These are phyloP conservation scores for Microvelia longipes DNA, from an alignment of 1,140 invertebrate genomes.

Conservation along the genomic window DNA sequence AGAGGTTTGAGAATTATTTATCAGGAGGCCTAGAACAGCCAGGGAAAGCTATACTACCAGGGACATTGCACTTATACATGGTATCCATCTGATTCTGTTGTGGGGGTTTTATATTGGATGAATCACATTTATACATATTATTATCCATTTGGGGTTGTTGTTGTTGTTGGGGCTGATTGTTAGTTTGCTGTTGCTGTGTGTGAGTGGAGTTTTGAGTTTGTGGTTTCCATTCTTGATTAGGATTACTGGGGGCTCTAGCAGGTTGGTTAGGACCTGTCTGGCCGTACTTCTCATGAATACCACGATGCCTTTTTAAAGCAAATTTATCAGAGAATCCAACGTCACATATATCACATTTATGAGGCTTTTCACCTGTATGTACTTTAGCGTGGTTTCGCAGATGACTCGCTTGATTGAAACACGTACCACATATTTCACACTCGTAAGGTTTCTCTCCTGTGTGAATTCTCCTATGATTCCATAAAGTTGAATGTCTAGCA, in stretches of 20 bases:
- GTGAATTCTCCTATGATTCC: slow-evolving; percentile 87
- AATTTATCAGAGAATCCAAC: slow-evolving; percentile 74
- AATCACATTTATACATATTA: neutral
- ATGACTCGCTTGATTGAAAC: slow-evolving; percentile 75
- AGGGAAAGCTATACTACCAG: slow-evolving; percentile 19
- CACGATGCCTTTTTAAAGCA: slow-evolving; percentile 56
- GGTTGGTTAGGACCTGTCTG: slow-evolving; percentile 32
- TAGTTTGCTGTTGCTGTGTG: slow-evolving; percentile 16
- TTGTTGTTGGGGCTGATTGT: slow-evolving; percentile 1
- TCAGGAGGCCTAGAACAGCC: slow-evolving; percentile 18
- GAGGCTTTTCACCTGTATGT: slow-evolving; percentile 31
- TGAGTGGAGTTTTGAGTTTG: slow-evolving; percentile 3
- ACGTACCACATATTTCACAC: slow-evolving; percentile 66
- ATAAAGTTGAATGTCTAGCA: slow-evolving; percentile 66
- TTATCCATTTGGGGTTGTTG: neutral
- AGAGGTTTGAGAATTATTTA: neutral
- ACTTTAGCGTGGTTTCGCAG: slow-evolving; percentile 66
- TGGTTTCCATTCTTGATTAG: slow-evolving; percentile 6
- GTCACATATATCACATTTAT: slow-evolving; percentile 60
- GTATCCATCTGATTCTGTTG: slow-evolving; percentile 14
- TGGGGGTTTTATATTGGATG: slow-evolving; percentile 7
- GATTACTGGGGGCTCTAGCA: slow-evolving; percentile 4
- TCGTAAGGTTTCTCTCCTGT: slow-evolving; percentile 80
- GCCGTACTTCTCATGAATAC: slow-evolving; percentile 63
- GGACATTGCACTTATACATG: slow-evolving; percentile 21